Evolutionary conservation across 2,888 invertebrate species (phyloP), one percentile per base, ranked within the genome.

Genomic region (Ophioninae sp.): DNA sequence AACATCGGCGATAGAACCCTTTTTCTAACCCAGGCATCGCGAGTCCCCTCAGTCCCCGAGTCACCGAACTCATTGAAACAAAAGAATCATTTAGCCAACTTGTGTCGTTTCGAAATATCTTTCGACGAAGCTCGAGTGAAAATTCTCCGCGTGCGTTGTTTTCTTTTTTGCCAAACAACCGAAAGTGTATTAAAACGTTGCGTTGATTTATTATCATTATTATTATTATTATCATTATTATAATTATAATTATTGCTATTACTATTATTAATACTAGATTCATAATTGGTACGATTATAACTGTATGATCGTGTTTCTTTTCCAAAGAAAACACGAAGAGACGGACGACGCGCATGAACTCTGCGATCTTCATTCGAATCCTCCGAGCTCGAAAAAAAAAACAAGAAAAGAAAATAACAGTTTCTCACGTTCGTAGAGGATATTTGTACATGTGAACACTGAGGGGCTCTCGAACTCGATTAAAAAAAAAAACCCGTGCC

Each of bases 401-500:
- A 62, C 13, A 68, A 67, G 50, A 57, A 57, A 20, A n/a, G 44
- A 30, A 59, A 57, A 57, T 6, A 57, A 21, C 61, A 7, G 21
- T 37, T 44, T 59, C n/a, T 41, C 76, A 44, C 59, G 76, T 68
- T 68, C 59, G 23, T 23, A 64, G 62, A 50, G 44, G 61, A 76
- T 79, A 64, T 74, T 82, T 70, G 68, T 76, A 76, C 64, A 76
- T 76, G 72, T 67, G 68, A 79, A n/a, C n/a, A 78, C 69, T 69
- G 83, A 81, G 83, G 81, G 69, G 70, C 81, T 84, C 78, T 81
- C 78, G 78, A 81, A 81, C 77, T 81, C 78, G 83, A 75, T 44
- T 44, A 69, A 69, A 78, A 72, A 75, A 75, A 75, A 64, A 76
- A 81, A 82, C 83, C 83, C 83, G 83, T 84, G 83, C 83, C 83